Conservation (phyloP, 2,113 vertebrate genomes). For the Peucedramus taeniatus region DNA sequence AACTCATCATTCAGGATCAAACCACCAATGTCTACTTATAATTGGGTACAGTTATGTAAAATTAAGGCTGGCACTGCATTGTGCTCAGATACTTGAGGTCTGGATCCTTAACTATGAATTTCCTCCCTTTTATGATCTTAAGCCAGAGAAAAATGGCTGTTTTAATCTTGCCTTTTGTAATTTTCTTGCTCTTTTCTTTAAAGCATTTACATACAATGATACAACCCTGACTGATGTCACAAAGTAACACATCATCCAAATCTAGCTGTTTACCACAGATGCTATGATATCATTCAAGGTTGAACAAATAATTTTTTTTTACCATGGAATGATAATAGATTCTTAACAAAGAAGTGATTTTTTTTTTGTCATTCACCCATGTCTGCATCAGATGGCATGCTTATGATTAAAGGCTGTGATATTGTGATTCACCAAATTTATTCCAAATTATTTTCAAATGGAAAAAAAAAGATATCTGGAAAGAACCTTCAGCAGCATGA, state of each 20-base stretch:
- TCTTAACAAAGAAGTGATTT: neutral
- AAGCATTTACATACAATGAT: conserved; percentile 30
- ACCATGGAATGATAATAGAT: neutral
- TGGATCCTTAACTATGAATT: conserved; percentile 56
- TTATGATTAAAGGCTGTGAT: conserved; percentile 39
- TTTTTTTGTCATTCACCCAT: neutral
- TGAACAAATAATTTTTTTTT: neutral
- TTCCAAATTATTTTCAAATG: conserved; percentile 48
- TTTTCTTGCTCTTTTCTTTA: conserved; percentile 39
- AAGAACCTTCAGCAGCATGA: conserved; percentile 4
- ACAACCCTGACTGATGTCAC: conserved; percentile 25
- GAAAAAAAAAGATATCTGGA: neutral
- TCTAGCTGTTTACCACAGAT: conserved; percentile 29
- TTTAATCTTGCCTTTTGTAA: conserved; percentile 58
- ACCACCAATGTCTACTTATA: conserved; percentile 52
- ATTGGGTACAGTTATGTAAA: conserved; percentile 56
- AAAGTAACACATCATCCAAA: conserved; percentile 28
- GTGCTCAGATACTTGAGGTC: conserved; percentile 57
- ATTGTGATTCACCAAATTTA: neutral
- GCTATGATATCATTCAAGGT: conserved; percentile 41
- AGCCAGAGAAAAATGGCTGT: conserved; percentile 56
- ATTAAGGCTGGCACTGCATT: conserved; percentile 36
- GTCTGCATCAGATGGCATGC: neutral
- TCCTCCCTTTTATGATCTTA: conserved; percentile 53
- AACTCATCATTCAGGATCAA: conserved; percentile 46